Conservation (phyloP, 2,888 invertebrate species). For the Leucoptera coffeella region DNA sequence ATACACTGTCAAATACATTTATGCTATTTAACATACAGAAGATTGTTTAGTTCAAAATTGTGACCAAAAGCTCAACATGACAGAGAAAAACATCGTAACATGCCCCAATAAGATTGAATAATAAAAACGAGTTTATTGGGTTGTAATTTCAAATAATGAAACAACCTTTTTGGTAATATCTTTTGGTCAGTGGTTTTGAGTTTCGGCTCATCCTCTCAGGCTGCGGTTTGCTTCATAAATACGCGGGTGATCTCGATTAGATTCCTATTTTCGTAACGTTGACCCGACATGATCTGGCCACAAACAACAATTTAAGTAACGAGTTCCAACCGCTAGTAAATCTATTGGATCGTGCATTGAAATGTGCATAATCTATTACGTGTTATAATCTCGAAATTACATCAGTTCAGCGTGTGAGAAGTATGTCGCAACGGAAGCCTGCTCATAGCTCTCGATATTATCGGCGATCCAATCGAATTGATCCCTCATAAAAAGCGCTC, state of each 20-base stretch:
- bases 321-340: slow-evolving; percentile 2
- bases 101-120: slow-evolving; percentile 53
- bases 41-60: too few relatives aligned
- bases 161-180: slow-evolving; percentile 50
- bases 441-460: slow-evolving; percentile 30
- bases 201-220: slow-evolving; percentile 18
- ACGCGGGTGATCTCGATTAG: slow-evolving; percentile 19
- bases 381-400: slow-evolving; percentile 18
- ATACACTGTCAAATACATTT: too few relatives aligned
- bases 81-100: slow-evolving; percentile 54
- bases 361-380: slow-evolving; percentile 25
- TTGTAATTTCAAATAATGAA: slow-evolving; percentile 54
- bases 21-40: too few relatives aligned
- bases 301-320: slow-evolving; percentile 1
- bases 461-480: slow-evolving; percentile 51
- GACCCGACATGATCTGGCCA: slow-evolving; percentile 2
- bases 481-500: slow-evolving; percentile 50
- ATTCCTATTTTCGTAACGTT: slow-evolving; percentile 21
- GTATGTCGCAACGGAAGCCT: slow-evolving; percentile 17
- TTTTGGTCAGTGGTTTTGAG: slow-evolving; percentile 50
- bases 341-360: slow-evolving; percentile 17
- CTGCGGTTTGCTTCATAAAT: slow-evolving; percentile 32
- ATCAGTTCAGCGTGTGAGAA: slow-evolving; percentile 33
- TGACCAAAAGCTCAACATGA: too few relatives aligned
- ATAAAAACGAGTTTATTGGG: slow-evolving; percentile 54